Conservation (phyloP, 2,888 invertebrate genomes). For the Lithophane socia region DNA sequence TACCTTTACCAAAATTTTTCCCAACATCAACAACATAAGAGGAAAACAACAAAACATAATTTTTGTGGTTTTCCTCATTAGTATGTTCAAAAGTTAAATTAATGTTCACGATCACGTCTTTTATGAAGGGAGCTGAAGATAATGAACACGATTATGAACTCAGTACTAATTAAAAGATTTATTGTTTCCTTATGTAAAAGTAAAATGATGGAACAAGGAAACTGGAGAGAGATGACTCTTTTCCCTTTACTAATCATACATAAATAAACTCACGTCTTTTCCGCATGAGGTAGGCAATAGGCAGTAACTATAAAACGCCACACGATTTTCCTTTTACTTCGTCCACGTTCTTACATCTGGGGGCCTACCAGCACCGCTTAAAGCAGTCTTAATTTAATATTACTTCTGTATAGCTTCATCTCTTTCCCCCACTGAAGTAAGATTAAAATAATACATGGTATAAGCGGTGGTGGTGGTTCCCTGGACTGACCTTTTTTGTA, state of each 20-base stretch:
- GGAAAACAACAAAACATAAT: background rate
- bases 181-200: background rate
- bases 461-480: too few relatives aligned
- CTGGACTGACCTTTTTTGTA: too few relatives aligned
- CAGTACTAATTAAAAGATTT: background rate
- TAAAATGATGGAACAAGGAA: background rate
- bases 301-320: background rate
- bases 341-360: background rate
- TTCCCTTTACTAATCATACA: background rate
- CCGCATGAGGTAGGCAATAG: background rate
- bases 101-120: background rate
- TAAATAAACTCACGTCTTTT: background rate
- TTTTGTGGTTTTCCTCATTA: background rate
- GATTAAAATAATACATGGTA: too few relatives aligned
- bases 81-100: background rate
- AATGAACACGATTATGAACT: background rate
- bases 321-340: background rate
- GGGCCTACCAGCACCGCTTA: too few relatives aligned
- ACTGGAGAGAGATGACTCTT: background rate
- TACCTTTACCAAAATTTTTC: background rate
- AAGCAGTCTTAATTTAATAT: too few relatives aligned
- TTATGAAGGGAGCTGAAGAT: background rate
- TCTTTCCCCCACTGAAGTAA: too few relatives aligned
- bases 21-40: background rate
- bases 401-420: too few relatives aligned